phyloP scores from a whole-genome alignment of 2,888 invertebrate species.

The Watsonalla binaria region DNA sequence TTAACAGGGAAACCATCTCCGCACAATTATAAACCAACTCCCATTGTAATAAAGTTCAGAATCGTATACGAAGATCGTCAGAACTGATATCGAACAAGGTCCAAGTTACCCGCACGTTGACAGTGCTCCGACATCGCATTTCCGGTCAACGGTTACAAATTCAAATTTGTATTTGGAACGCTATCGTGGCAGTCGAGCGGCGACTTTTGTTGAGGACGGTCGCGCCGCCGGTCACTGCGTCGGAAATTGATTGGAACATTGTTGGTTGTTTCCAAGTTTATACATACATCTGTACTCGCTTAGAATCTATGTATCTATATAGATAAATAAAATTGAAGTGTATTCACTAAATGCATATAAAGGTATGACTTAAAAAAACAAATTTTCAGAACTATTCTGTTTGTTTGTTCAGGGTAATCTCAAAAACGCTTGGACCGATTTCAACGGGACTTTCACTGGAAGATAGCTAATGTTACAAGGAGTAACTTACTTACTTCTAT shows the following conservation, averaged over 20 bases:
- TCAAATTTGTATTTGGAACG: constrained; percentile 71
- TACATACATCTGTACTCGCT: too few relatives aligned
- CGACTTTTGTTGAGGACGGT: constrained; percentile 54
- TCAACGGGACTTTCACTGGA: too few relatives aligned
- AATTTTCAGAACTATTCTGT: too few relatives aligned
- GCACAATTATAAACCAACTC: not conserved
- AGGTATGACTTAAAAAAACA: too few relatives aligned
- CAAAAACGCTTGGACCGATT: too few relatives aligned
- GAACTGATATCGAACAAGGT: not conserved
- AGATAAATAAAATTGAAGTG: too few relatives aligned
- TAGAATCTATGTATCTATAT: too few relatives aligned
- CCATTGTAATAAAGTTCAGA: not conserved
- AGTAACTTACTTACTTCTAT: too few relatives aligned
- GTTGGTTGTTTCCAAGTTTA: not conserved
- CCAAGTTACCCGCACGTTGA: constrained; percentile 34
- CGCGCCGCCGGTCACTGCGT: constrained; percentile 33
- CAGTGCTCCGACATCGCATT: constrained; percentile 51
- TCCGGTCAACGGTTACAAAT: constrained; percentile 61
- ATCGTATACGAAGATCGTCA: not conserved
- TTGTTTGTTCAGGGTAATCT: too few relatives aligned
- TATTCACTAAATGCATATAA: too few relatives aligned
- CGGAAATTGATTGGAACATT: constrained; percentile 45
- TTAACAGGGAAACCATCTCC: not conserved
- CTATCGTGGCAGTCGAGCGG: constrained; percentile 49
- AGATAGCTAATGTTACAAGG: too few relatives aligned